Conservation (phyloP, 2,888 invertebrate species). For the Caenorhabditis doughertyi region DNA sequence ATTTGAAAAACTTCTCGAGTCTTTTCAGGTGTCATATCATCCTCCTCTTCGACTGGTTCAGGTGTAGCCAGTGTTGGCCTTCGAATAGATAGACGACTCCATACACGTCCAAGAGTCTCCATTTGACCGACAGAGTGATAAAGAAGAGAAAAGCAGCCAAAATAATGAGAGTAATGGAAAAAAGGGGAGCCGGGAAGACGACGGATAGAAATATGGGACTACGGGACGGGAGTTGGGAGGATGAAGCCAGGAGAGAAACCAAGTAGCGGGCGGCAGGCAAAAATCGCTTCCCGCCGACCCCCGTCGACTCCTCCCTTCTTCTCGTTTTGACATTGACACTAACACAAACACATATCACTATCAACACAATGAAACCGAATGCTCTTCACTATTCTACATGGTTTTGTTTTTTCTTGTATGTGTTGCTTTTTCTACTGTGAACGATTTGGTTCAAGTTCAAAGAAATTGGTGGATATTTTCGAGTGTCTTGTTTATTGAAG, state of each 20-base stretch:
- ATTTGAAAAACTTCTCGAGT: slow-evolving; percentile 74
- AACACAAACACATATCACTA: slow-evolving; percentile 62
- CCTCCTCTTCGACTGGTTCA: slow-evolving; percentile 49
- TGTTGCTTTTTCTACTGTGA: not conserved
- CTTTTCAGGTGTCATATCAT: slow-evolving; percentile 66
- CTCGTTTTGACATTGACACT: slow-evolving; percentile 60
- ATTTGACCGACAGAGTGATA: slow-evolving; percentile 38
- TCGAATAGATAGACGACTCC: slow-evolving; percentile 70
- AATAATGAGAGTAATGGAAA: slow-evolving; percentile 32
- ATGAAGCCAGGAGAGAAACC: slow-evolving; percentile 40
- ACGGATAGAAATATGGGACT: slow-evolving; percentile 38
- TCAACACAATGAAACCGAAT: slow-evolving; percentile 55
- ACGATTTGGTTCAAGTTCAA: slow-evolving; percentile 12
- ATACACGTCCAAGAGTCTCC: slow-evolving; percentile 70
- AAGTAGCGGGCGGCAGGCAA: slow-evolving; percentile 46
- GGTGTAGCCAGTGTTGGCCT: slow-evolving; percentile 52
- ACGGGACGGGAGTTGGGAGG: slow-evolving; percentile 34
- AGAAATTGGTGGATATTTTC: not conserved
- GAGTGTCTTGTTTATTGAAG: slow-evolving; percentile 8
- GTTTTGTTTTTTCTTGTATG: not conserved
- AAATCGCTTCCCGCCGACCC: slow-evolving; percentile 51
- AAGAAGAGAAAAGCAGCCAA: slow-evolving; percentile 35
- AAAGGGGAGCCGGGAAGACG: slow-evolving; percentile 36
- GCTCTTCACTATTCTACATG: slow-evolving; percentile 38
- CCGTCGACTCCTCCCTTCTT: slow-evolving; percentile 50